Evolutionary conservation across 2,888 invertebrate genomes (phyloP), one percentile per base, ranked within the genome.

Genomic region (Dioctria linearis): DNA sequence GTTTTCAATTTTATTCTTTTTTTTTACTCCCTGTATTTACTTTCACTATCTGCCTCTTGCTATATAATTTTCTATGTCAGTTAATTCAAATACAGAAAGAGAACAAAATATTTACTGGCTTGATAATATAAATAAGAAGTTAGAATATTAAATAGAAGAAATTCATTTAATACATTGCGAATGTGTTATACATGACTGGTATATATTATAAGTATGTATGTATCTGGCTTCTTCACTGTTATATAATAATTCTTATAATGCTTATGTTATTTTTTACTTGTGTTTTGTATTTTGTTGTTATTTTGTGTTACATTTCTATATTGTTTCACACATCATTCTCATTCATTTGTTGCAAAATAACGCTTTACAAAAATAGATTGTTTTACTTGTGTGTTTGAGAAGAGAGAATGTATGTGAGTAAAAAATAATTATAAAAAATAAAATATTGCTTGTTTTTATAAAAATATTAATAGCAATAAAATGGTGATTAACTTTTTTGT

Each of bases 391-490:
- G 25, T 25, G 25, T 25, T 25, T 25, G 63, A 61, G 46, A 61
- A 76, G 63, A 25, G 25, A 76, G 49, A 76, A 76, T 61, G 46
- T 61, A 63, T 76, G 25, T 25, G 49, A 76, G 61, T 59, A 46
- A 76, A 76, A 63, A 63, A 63, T 63, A 76, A 76, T 46, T 76
- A 76, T 63, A 76, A 76, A 76, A 73, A 76, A 76, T 71, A 71
- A 71, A 54, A 49, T 57, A 25, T 25, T 25, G 25, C 2, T 25
- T 25, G 25, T 25, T 6, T 73, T 40, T 63, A 76, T 76, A 57
- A 46, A 76, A 63, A 63, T 76, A 76, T 76, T 39, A 63, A 61
- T 76, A 76, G 61, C 63, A 39, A 57, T 76, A 63, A 63, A 25
- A 25, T 25, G 25, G 25, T 49, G 63, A 40, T 63, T 63, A 63